Conservation (phyloP, 2,797 vertebrate genomes). For the Bufotes viridis region DNA sequence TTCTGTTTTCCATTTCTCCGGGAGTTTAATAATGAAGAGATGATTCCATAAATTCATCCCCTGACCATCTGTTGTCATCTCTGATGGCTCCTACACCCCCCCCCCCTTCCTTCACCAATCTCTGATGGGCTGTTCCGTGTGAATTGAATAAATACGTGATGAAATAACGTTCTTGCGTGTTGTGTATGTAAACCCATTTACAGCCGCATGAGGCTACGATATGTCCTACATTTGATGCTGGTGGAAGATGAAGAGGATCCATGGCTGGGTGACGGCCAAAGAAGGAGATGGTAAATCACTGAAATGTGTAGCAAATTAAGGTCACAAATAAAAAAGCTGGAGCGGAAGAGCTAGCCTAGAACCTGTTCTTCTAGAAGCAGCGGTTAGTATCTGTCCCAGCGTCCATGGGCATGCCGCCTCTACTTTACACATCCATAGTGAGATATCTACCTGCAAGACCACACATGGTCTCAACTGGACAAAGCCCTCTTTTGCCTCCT, state of each 20-base stretch:
- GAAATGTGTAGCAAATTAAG: background rate
- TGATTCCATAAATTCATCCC: background rate
- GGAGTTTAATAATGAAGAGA: slow-evolving; percentile 18
- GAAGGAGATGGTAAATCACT: background rate
- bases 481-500: background rate
- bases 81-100: background rate
- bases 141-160: background rate
- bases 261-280: background rate
- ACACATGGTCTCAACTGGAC: background rate
- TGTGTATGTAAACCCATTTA: background rate
- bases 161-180: background rate
- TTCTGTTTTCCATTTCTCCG: background rate
- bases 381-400: background rate
- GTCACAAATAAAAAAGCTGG: background rate
- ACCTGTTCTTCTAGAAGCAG: background rate
- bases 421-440: background rate
- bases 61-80: slow-evolving; percentile 11
- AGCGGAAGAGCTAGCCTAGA: background rate
- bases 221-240: background rate
- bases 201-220: too few relatives aligned
- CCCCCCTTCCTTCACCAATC: background rate
- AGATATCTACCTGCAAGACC: background rate
- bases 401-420: background rate
- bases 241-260: background rate
- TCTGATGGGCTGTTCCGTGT: background rate